These are phyloP conservation scores for Champsocephalus esox DNA, from an alignment of 2,797 vertebrate species.

Conservation along the genomic window DNA sequence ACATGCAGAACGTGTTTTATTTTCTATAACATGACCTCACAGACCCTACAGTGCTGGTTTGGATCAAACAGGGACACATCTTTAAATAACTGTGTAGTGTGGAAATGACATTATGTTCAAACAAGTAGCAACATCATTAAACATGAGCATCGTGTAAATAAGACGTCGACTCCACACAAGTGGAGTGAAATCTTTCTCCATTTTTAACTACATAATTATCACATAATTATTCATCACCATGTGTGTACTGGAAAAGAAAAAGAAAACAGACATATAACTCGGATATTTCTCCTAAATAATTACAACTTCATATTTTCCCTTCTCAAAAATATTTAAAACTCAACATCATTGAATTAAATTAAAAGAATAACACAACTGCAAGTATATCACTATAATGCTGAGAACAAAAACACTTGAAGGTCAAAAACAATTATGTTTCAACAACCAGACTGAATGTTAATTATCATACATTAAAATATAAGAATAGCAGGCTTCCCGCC, in stretches of 20 bases:
- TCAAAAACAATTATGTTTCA: slow-evolving; percentile 66
- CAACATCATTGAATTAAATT: slow-evolving; percentile 53
- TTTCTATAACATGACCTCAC: slow-evolving; percentile 40
- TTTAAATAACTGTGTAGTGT: slow-evolving; percentile 32
- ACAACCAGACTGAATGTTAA: slow-evolving; percentile 68
- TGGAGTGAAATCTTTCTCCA: slow-evolving; percentile 49
- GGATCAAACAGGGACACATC: slow-evolving; percentile 52
- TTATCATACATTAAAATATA: slow-evolving; percentile 76
- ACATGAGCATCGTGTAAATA: slow-evolving; percentile 66
- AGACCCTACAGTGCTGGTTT: slow-evolving; percentile 42
- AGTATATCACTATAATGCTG: slow-evolving; percentile 69
- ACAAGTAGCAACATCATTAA: slow-evolving; percentile 62
- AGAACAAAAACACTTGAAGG: slow-evolving; percentile 66
- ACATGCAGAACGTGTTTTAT: slow-evolving; percentile 51
- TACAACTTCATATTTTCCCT: slow-evolving; percentile 74
- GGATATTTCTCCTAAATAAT: slow-evolving; percentile 73
- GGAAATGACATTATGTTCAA: slow-evolving; percentile 55
- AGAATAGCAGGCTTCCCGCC: slow-evolving; percentile 59
- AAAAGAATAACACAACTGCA: slow-evolving; percentile 66
- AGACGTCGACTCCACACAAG: slow-evolving; percentile 52
- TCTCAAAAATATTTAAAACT: slow-evolving; percentile 70
- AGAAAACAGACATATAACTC: slow-evolving; percentile 57
- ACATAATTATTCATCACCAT: slow-evolving; percentile 63
- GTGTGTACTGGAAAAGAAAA: slow-evolving; percentile 58
- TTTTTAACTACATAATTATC: slow-evolving; percentile 56